Conservation (phyloP, 2,797 vertebrate genomes). For the Macropus fuliginosus region DNA sequence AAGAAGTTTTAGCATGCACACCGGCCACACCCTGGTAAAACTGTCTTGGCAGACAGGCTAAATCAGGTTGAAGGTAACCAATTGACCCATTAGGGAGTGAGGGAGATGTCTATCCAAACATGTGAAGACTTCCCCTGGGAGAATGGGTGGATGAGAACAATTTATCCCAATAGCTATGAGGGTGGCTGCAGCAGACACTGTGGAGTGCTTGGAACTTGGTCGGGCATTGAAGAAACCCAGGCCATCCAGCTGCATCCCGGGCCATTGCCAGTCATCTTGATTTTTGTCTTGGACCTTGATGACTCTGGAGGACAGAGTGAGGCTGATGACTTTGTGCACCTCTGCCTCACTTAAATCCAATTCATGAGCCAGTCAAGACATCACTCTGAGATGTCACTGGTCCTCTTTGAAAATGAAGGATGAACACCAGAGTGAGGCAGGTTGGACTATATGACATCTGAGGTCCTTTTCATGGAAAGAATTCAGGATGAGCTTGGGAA, state of each 20-base stretch:
- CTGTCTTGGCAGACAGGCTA: no score
- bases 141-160: neutral
- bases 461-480: neutral
- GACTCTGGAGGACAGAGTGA: no score
- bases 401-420: neutral
- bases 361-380: neutral
- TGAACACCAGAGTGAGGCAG: neutral
- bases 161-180: neutral
- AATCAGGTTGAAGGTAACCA: no score
- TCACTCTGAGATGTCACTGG: neutral
- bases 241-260: no score
- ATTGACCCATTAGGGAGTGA: neutral
- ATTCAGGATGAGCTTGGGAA: neutral
- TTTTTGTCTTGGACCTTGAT: no score
- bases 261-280: no score
- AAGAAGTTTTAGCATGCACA: no score
- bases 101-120: neutral
- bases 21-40: neutral
- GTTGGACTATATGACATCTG: neutral
- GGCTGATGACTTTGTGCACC: neutral
- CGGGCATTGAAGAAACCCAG: no score
- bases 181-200: no score
- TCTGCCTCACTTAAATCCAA: neutral
- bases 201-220: no score
- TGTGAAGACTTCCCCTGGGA: neutral